Base-by-base conservation (phyloP, 2,888 invertebrate genomes). In the Troilus luridus region DNA sequence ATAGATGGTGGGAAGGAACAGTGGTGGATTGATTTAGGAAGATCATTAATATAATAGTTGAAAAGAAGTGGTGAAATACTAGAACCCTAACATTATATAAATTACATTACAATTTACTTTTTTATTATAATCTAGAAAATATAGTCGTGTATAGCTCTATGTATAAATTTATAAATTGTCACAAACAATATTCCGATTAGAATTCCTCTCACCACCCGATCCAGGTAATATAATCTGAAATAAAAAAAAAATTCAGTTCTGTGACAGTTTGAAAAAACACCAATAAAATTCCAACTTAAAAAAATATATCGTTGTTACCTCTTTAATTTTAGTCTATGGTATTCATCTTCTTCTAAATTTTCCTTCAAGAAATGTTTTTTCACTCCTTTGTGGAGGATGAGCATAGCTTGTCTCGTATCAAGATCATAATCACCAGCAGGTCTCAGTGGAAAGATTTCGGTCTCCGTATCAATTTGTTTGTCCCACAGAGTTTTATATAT, bases 361-460 rank as follows among this genome's bases (percentile, higher is more conserved):
- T 92, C 92, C 62, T 92, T 77, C 59, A 92, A 91, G 21, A 91
- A 60, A 90, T 90, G 90, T 56, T 91, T 91, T 56, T 91, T 91
- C 88, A 91, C 27, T 24, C 92, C 92, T 10, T 54, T 14, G 11
- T 91, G 92, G n/a, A 77, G 17, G 17, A 77, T 54, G 9, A 60
- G 6, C 77, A 91, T 91, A 56, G 88, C 27, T 24, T 90, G 56
- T n/a, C 17, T 19, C 9, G 58, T 56, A 60, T 88, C 21, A 8
- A 91, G 54, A 7, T 90, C 60, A 81, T 21, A 24, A 60, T n/a
- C n/a, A n/a, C n/a, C n/a, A n/a, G 7, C 77, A 11, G 24, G 90
- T 64, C 12, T 91, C 54, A 60, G 14, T 67, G 24, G 17, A 89
- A 88, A 92, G 24, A 54, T 59, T 67, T 91, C 62, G 14, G 64